Percentiles rank a stretch among this genome's conserved stretches.
These are phyloP conservation scores for Dusona sp. DNA, from an alignment of 2,888 invertebrate species.

Conservation along the genomic window DNA sequence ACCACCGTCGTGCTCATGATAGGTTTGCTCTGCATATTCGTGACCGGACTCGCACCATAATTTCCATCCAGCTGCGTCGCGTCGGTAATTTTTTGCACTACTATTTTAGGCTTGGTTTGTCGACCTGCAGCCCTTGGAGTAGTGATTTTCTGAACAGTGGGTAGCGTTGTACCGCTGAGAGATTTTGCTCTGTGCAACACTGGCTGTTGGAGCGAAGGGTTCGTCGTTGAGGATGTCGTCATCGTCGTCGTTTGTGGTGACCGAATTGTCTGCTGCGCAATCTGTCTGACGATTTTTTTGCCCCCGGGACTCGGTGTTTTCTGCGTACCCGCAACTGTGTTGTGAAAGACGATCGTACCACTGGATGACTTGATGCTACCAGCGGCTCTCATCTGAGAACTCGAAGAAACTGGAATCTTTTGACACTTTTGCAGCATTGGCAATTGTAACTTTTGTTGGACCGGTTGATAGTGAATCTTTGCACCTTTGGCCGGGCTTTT, in stretches of 20 bases:
- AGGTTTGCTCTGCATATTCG: constrained; percentile 57
- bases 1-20: constrained; percentile 51
- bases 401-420: constrained; percentile 78
- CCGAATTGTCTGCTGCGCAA: constrained; percentile 67
- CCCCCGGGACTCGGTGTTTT: constrained; percentile 70
- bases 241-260: constrained; percentile 63
- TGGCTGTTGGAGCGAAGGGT: constrained; percentile 54
- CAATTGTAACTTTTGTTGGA: constrained; percentile 77
- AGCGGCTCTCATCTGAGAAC: constrained; percentile 77
- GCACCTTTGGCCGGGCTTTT: constrained; percentile 75
- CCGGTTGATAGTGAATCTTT: constrained; percentile 79
- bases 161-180: constrained; percentile 21
- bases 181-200: constrained; percentile 74
- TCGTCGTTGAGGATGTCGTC: constrained; percentile 20
- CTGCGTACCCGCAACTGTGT: constrained; percentile 66
- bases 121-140: constrained; percentile 72
- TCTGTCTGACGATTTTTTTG: constrained; percentile 75
- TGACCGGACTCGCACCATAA: neutral
- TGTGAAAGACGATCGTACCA: constrained; percentile 79
- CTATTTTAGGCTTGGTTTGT: constrained; percentile 76
- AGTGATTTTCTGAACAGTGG: constrained; percentile 73
- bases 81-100: constrained; percentile 67
- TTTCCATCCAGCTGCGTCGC: neutral
- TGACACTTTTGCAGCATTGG: constrained; percentile 83
- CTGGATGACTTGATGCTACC: constrained; percentile 83